Evolutionary conservation across 2,113 vertebrate genomes (phyloP).

Genomic region (Paracanthobrama guichenoti): DNA sequence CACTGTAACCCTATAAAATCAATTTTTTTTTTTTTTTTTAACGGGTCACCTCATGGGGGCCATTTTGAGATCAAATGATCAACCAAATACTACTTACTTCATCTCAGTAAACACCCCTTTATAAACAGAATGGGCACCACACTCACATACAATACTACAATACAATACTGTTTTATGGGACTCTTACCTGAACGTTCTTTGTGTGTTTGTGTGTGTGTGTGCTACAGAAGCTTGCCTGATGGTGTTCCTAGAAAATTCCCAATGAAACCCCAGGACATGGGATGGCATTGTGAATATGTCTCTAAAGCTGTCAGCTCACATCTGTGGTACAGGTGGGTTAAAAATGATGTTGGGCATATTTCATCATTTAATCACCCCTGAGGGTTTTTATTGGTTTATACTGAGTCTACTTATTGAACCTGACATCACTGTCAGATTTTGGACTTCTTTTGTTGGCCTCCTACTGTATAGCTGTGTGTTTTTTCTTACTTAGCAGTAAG

Average conservation of each 20-base stretch:
- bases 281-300: slow-evolving; percentile 62
- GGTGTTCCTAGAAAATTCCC: slow-evolving; percentile 59
- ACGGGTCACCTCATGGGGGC: neutral
- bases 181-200: neutral
- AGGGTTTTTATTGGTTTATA: slow-evolving; percentile 60
- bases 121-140: neutral
- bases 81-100: neutral
- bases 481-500: slow-evolving; percentile 65
- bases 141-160: neutral
- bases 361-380: slow-evolving; percentile 37
- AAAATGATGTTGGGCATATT: slow-evolving; percentile 70
- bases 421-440: slow-evolving; percentile 67
- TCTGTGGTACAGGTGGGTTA: slow-evolving; percentile 68
- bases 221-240: slow-evolving; percentile 57
- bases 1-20: neutral
- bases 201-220: neutral
- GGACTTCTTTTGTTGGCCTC: slow-evolving; percentile 65
- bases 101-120: neutral
- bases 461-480: slow-evolving; percentile 64
- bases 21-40: neutral
- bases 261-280: slow-evolving; percentile 30
- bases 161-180: too few relatives aligned
- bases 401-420: slow-evolving; percentile 69
- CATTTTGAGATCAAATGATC: neutral
- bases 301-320: slow-evolving; percentile 63